Percentiles rank a stretch among this genome's conserved stretches.
Evolutionary conservation across 2,113 vertebrate species (phyloP).

Genomic region (Pachycephala philippinensis): DNA sequence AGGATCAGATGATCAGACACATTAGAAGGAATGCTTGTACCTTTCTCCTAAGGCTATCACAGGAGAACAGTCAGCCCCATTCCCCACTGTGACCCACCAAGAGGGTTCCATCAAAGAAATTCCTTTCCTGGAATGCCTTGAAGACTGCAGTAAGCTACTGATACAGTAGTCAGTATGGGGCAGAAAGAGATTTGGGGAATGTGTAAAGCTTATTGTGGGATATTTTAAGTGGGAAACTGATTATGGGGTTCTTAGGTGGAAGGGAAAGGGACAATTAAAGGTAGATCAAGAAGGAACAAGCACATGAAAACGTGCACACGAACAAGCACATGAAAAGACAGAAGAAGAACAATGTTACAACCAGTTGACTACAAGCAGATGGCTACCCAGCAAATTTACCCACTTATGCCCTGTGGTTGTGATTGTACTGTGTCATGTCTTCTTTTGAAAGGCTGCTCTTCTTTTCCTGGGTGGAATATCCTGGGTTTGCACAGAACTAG

Average conservation of each 20-base stretch:
- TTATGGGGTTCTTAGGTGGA: not conserved
- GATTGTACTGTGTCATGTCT: not conserved
- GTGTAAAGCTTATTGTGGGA: not conserved
- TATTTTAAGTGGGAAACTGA: not conserved
- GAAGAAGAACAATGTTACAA: not conserved
- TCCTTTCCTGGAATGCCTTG: not conserved
- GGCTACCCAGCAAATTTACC: not conserved
- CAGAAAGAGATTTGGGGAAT: not conserved
- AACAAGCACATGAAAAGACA: not conserved
- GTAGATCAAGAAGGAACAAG: not conserved
- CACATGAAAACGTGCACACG: not conserved
- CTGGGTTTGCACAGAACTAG: not conserved
- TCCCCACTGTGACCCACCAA: not conserved
- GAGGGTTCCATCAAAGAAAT: not conserved
- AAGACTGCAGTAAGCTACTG: not conserved
- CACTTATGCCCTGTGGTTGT: not conserved
- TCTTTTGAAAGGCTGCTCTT: not conserved
- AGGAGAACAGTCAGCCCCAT: fast-evolving
- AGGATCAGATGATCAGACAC: not conserved
- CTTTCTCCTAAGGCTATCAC: not conserved
- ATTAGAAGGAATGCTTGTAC: not conserved
- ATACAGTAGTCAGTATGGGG: not conserved
- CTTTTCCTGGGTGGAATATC: not conserved
- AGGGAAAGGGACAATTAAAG: not conserved
- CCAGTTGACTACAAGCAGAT: not conserved